These are phyloP conservation scores for Gopherus evgoodei DNA, from an alignment of 2,113 vertebrate species.

Conservation along the genomic window DNA sequence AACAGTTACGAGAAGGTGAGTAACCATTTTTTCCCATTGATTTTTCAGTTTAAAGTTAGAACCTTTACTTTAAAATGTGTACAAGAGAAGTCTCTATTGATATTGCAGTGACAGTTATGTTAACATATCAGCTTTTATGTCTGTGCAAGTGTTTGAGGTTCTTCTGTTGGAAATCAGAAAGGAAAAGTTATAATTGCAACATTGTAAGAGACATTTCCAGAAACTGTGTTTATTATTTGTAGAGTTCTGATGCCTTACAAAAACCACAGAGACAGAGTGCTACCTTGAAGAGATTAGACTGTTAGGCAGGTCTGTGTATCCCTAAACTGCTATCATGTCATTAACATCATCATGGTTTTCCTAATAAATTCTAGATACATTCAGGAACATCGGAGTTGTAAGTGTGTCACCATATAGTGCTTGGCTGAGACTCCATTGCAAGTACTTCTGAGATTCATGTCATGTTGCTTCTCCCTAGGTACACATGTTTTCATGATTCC, in stretches of 20 bases:
- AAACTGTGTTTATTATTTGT: neutral
- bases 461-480: neutral
- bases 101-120: neutral
- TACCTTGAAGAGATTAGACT: neutral
- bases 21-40: neutral
- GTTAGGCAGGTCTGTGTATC: neutral
- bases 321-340: neutral
- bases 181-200: neutral
- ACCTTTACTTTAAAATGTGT: neutral
- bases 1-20: no score
- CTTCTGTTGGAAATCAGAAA: neutral
- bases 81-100: neutral
- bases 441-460: neutral
- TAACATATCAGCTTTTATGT: neutral
- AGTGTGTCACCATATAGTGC: neutral
- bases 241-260: neutral
- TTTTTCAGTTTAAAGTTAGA: neutral
- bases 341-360: neutral
- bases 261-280: neutral
- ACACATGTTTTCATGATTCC: neutral
- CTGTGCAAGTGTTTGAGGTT: neutral
- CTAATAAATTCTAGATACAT: neutral
- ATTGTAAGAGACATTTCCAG: neutral
- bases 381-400: neutral
- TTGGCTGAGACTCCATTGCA: neutral